Evolutionary conservation across 2,797 vertebrate species (phyloP), one percentile per base, ranked within the genome.

Genomic region (Harpagifer antarcticus): DNA sequence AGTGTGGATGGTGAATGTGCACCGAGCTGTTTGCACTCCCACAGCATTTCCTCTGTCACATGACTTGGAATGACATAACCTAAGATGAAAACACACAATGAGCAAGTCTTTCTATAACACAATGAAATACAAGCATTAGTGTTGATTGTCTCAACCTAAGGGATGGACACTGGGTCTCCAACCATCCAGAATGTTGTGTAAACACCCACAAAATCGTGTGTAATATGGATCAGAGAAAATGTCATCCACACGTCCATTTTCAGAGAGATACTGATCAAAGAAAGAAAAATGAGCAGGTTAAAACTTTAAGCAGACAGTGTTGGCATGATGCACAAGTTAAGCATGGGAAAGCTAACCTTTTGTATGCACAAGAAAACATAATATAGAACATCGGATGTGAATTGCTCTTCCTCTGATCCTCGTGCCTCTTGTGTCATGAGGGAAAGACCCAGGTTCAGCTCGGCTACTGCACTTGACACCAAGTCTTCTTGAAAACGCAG

Each of bases 11-110:
- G 98, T 58, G 98, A 99, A 89, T 99, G 98, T 77, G 98, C 98
- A 67, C 98, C 98, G 9, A 99, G 95, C 92, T 99, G 98, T 90
- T 99, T 99, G 89, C 98, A 99, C 92, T 99, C 98, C 98, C 98
- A 99, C 68, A 99, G 95, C 98, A 99, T 99, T 93, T 99, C 98
- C 89, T 99, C 98, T 0, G 98, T 99, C 89, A 99, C 98, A 1
- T 99, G 98, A 95, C 97, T 99, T 86, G 98, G 98, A 88, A 99
- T 97, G 79, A 99, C 91, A 66, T 99, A 99, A 90, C 98, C 98
- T 99, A 89, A 42, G 43, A 87, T 6, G 14, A 70, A 49, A 65
- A 53, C 12, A 74, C 5, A 40, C 9, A 55, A 12, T 74, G 5
- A 9, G 12, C 57, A 12, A 62, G 27, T n/a, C 7, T 45, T 33